Percentiles rank a stretch among this genome's conserved stretches.
Conservation (phyloP, 1,140 invertebrate genomes). For the Sweltsa coloradensis region DNA sequence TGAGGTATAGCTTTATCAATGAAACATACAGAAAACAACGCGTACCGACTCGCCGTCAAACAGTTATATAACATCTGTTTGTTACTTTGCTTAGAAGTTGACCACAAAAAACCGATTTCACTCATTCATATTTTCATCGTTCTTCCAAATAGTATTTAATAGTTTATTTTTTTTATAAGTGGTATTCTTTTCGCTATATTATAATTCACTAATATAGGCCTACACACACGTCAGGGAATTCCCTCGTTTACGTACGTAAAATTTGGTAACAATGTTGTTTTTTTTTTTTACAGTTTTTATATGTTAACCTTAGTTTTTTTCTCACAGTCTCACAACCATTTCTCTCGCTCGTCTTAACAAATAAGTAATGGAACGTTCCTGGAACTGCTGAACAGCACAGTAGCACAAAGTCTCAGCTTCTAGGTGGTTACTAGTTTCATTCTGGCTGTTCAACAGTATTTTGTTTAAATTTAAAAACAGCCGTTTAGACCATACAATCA, state of each 20-base stretch:
- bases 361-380: no score
- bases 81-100: neutral
- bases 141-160: constrained; percentile 6
- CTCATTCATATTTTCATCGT: neutral
- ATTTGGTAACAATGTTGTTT: constrained; percentile 5
- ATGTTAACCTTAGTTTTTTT: constrained; percentile 4
- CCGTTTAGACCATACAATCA: neutral
- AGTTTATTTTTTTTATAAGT: constrained; percentile 1
- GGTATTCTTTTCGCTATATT: constrained; percentile 6
- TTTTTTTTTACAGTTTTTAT: neutral
- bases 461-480: neutral
- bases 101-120: constrained; percentile 5
- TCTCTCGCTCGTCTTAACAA: constrained; percentile 10
- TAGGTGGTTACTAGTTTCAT: neutral
- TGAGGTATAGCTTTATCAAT: constrained; percentile 8
- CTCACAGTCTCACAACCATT: constrained; percentile 9
- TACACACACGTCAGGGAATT: constrained; percentile 5
- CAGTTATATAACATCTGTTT: no score
- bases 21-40: no score
- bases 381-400: no score
- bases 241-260: constrained; percentile 1
- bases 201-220: constrained; percentile 14
- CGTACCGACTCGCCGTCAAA: no score
- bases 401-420: no score
- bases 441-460: neutral